Conservation (phyloP, 2,113 vertebrate genomes). For the Herpetotheres cachinnans region DNA sequence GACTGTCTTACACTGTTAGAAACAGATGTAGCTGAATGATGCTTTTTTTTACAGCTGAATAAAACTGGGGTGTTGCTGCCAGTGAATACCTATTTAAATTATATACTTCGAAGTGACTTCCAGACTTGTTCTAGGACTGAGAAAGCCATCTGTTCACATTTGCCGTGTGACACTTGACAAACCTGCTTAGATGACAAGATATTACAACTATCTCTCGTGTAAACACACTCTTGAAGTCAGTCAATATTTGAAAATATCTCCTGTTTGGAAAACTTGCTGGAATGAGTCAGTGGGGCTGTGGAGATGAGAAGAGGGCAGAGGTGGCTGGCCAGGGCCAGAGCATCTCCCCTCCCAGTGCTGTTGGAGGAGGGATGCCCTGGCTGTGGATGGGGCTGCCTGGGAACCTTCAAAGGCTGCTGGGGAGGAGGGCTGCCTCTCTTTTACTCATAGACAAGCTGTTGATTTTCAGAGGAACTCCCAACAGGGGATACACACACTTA, state of each 20-base stretch:
- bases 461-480: constrained; percentile 10
- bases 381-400: neutral
- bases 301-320: neutral
- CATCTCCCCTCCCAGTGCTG: rapidly evolving
- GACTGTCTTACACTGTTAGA: neutral
- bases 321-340: neutral
- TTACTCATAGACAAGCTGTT: neutral
- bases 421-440: neutral
- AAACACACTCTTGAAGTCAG: neutral
- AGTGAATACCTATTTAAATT: neutral
- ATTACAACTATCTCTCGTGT: neutral
- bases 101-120: neutral
- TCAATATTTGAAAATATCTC: neutral
- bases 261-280: neutral
- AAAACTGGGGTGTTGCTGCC: neutral
- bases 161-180: neutral
- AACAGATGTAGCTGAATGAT: neutral
- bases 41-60: neutral
- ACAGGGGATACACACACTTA: neutral
- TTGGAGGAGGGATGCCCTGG: neutral
- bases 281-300: neutral
- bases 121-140: neutral
- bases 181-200: neutral
- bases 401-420: neutral
- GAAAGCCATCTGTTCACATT: neutral